Conservation (phyloP, 2,113 vertebrate species). For the Cricetomys ansorgei region DNA sequence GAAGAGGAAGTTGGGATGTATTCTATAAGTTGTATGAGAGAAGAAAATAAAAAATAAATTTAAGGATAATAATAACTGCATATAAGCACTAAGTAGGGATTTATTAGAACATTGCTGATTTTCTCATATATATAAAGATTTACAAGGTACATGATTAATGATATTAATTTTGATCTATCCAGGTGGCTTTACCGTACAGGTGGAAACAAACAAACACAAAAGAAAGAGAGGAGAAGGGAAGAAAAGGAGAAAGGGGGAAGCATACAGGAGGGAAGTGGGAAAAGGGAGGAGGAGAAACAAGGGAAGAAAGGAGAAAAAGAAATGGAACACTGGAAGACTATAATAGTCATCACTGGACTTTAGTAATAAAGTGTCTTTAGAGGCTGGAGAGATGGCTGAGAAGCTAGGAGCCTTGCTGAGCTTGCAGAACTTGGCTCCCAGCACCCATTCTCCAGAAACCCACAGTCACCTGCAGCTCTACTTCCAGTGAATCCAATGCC, state of each 20-base stretch:
- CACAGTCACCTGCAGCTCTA: background rate
- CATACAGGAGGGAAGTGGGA: rapidly evolving
- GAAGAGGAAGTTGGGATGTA: no score
- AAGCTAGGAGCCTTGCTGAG: background rate
- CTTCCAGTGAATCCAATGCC: background rate
- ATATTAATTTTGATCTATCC: background rate
- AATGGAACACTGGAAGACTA: background rate
- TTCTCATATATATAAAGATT: background rate
- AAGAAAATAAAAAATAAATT: no score
- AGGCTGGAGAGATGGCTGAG: background rate
- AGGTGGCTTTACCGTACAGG: background rate
- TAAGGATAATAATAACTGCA: background rate
- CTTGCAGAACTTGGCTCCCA: background rate
- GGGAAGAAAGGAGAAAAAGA: background rate
- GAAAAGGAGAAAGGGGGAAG: rapidly evolving
- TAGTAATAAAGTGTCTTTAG: background rate
- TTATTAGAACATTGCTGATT: background rate
- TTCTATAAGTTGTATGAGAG: no score
- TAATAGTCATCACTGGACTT: background rate
- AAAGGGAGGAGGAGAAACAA: rapidly evolving
- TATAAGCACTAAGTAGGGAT: background rate
- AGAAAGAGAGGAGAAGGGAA: no score
- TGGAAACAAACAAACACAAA: background rate
- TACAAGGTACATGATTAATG: background rate
- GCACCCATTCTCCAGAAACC: background rate